Evolutionary conservation across 2,113 vertebrate species (phyloP).

Genomic region (Pimephales promelas): DNA sequence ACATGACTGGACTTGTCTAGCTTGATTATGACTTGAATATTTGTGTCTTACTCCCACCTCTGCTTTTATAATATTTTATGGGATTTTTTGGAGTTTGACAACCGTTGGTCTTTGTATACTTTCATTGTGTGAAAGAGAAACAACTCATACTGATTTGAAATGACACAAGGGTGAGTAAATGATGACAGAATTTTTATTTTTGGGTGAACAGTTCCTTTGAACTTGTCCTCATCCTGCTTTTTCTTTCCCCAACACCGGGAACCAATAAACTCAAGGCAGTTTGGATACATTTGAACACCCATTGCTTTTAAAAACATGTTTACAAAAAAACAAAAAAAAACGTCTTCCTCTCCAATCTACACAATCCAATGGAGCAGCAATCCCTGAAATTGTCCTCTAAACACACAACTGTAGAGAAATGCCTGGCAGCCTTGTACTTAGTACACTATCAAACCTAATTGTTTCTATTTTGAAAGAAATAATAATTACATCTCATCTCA

Average conservation of each 20-base stretch:
- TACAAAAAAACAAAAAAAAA: slow-evolving; percentile 36
- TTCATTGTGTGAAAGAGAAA: not conserved
- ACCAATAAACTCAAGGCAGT: slow-evolving; percentile 17
- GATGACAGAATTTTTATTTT: not conserved
- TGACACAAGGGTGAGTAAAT: not conserved
- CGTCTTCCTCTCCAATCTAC: slow-evolving; percentile 9
- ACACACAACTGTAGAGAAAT: slow-evolving; percentile 6
- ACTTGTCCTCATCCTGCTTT: not conserved
- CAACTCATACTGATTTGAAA: not conserved
- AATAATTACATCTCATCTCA: slow-evolving; percentile 15
- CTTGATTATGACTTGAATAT: not conserved
- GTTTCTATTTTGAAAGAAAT: not conserved
- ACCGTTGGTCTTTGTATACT: not conserved
- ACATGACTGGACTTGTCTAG: not conserved
- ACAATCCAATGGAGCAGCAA: not conserved
- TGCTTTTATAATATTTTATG: not conserved
- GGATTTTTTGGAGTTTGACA: not conserved
- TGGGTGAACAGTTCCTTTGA: not conserved
- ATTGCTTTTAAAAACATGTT: slow-evolving; percentile 17
- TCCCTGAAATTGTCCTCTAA: not conserved
- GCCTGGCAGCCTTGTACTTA: slow-evolving; percentile 4
- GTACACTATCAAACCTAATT: slow-evolving; percentile 9
- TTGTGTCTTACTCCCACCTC: not conserved
- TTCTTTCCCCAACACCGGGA: slow-evolving; percentile 2
- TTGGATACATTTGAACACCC: slow-evolving; percentile 18